Conservation (phyloP, 92 coral and sea anemone genomes). For the Metridium senile region DNA sequence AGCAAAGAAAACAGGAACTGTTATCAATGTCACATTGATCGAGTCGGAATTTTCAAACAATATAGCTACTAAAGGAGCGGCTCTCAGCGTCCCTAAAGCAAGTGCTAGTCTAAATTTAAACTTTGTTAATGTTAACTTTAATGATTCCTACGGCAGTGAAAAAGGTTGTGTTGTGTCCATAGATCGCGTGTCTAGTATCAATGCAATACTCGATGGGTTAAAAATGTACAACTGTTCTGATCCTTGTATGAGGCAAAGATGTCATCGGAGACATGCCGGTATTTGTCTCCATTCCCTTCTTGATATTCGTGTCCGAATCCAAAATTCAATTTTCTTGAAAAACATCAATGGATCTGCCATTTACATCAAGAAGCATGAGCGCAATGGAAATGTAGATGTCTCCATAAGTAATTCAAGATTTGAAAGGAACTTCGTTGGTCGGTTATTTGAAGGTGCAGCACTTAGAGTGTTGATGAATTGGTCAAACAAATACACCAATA, state of each 20-base stretch:
- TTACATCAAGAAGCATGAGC: neutral
- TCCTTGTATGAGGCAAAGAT: neutral
- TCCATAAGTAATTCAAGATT: constrained; percentile 1
- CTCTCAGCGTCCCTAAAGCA: neutral
- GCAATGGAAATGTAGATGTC: neutral
- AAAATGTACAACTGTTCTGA: neutral
- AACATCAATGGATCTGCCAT: constrained; percentile 9
- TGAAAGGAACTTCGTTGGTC: neutral
- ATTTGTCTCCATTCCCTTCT: neutral
- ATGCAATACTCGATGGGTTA: neutral
- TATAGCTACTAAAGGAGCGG: constrained; percentile 13
- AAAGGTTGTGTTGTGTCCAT: constrained; percentile 18
- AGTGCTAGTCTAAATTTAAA: neutral
- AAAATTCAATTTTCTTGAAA: neutral
- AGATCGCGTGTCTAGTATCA: neutral
- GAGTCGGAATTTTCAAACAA: constrained; percentile 11
- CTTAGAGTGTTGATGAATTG: neutral
- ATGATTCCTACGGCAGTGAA: neutral
- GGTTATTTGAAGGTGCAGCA: neutral
- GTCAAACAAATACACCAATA: neutral
- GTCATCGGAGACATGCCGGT: constrained; percentile 2
- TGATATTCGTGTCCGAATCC: neutral
- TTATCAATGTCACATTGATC: neutral
- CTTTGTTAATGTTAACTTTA: constrained; percentile 2
- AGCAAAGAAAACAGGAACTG: neutral